Percentiles rank a stretch among this genome's conserved stretches.
Evolutionary conservation across 2,888 invertebrate species (phyloP).

Genomic region (Lottia scabra): DNA sequence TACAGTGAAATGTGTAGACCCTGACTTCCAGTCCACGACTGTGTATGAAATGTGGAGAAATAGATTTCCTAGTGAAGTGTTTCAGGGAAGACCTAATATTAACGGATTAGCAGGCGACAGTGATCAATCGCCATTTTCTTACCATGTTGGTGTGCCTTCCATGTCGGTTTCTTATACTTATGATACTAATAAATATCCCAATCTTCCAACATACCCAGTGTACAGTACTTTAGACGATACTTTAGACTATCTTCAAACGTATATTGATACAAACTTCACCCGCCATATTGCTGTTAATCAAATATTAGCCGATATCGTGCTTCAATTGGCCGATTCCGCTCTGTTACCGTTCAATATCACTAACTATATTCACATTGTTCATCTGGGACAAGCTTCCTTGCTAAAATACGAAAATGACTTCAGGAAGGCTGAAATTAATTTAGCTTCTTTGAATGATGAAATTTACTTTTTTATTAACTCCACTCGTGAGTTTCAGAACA

Average conservation of each 20-base stretch:
- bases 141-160: slow-evolving; percentile 66
- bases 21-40: slow-evolving; percentile 32
- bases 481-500: neutral
- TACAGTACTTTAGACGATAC: slow-evolving; percentile 68
- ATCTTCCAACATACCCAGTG: slow-evolving; percentile 60
- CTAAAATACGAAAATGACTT: slow-evolving; percentile 24
- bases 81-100: slow-evolving; percentile 45
- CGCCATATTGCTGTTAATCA: slow-evolving; percentile 54
- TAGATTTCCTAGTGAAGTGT: slow-evolving; percentile 32
- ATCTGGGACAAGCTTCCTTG: slow-evolving; percentile 36
- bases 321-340: slow-evolving; percentile 55
- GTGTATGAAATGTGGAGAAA: slow-evolving; percentile 52
- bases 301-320: slow-evolving; percentile 54
- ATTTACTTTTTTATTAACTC: slow-evolving; percentile 1
- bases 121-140: slow-evolving; percentile 68
- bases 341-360: slow-evolving; percentile 56
- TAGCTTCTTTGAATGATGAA: slow-evolving; percentile 19
- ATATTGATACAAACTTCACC: slow-evolving; percentile 64
- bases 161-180: slow-evolving; percentile 62
- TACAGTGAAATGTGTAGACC: slow-evolving; percentile 44
- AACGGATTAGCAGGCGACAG: slow-evolving; percentile 63
- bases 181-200: slow-evolving; percentile 52
- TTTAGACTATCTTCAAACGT: slow-evolving; percentile 59
- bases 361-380: slow-evolving; percentile 37
- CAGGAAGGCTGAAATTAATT: slow-evolving; percentile 25